Evolutionary conservation across 2,113 vertebrate species (phyloP), one percentile per base, ranked within the genome.

Genomic region (Phylloscopus whistleri): DNA sequence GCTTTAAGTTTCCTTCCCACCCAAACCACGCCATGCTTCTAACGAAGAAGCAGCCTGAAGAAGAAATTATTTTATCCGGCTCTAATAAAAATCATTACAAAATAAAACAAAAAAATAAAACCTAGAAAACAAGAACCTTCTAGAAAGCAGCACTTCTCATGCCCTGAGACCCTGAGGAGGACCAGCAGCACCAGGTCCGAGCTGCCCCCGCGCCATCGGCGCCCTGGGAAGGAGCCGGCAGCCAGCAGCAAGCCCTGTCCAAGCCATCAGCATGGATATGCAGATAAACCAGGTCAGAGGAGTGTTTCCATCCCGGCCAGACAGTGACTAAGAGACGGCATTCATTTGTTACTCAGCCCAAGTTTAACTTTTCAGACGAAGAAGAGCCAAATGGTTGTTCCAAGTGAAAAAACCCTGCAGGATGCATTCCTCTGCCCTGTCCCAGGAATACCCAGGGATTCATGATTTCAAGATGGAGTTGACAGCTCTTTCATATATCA

Each of bases 301-400:
- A 95, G 75, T 24, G 87, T 88, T 91, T 93, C 93, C 93, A 88
- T 70, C 49, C 85, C 2, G 2, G 92, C 79, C 92, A 96, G 94
- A 95, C 91, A 75, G 90, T 92, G 93, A 94, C 92, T 96, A 92
- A 96, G 80, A 94, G 89, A 90, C 79, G 2, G 55, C 88, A 83
- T 64, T 80, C 52, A 86, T 96, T 91, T 89, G 74, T 85, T 92
- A 78, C 92, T 92, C 75, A 60, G 30, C 33, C 37, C 2, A 78
- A 85, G 75, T 85, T 68, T 52, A 96, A 81, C 60, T 87, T 77
- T 73, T 77, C 89, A 94, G 83, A 68, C 53, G 64, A 64, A 89
- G 63, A 85, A 95, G 85, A 93, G 77, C 69, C 91, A 95, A 95
- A 85, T 4, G 10, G 35, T 56, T 27, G 51, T 87, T 95, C 94